These are phyloP conservation scores for Malaclemys terrapin DNA, from an alignment of 2,113 vertebrate genomes.

Conservation along the genomic window DNA sequence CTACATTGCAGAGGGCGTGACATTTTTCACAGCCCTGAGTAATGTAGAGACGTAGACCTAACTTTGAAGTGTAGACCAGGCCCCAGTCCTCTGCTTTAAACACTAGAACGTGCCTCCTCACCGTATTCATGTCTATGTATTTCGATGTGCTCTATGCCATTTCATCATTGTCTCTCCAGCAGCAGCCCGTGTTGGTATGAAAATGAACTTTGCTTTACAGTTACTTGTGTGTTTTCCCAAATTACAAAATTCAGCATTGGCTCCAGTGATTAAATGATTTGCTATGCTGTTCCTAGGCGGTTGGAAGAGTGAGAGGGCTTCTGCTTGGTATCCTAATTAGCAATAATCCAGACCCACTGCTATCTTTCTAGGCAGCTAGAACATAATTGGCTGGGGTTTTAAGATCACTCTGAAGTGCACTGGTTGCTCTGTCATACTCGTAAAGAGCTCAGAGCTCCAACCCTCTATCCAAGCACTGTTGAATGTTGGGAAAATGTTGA, in stretches of 20 bases:
- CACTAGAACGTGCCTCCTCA: not conserved
- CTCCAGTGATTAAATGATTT: not conserved
- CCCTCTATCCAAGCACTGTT: not conserved
- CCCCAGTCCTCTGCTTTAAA: not conserved
- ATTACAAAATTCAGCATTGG: not conserved
- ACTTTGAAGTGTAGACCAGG: not conserved
- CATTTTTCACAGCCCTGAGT: not conserved
- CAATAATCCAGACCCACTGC: not conserved
- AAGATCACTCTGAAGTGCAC: not conserved
- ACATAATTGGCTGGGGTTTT: not conserved
- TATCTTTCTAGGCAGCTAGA: not conserved
- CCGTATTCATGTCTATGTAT: not conserved
- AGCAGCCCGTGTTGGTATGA: not conserved
- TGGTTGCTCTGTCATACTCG: not conserved
- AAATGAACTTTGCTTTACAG: not conserved
- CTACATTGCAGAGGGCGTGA: not conserved
- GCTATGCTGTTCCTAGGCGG: not conserved
- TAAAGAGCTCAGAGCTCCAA: not conserved
- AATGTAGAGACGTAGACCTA: not conserved
- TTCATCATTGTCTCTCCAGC: not conserved
- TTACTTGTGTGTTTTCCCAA: not conserved
- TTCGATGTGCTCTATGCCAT: not conserved
- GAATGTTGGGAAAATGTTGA: not conserved
- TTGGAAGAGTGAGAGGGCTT: not conserved
- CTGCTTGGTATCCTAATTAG: not conserved